These are phyloP conservation scores for Noctua comes DNA, from an alignment of 2,888 invertebrate genomes.

Conservation along the genomic window DNA sequence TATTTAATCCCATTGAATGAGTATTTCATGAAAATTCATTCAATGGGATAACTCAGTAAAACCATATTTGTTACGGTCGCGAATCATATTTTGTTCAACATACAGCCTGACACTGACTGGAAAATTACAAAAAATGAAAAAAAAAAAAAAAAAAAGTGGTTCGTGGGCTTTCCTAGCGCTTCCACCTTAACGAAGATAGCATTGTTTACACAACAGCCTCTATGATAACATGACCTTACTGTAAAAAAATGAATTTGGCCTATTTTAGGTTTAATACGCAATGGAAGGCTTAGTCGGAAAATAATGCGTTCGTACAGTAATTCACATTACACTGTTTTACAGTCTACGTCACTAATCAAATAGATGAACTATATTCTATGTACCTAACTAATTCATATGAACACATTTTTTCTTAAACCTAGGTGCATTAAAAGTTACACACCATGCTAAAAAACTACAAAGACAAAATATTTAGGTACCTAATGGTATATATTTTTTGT, in stretches of 20 bases:
- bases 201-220: conserved; percentile 60
- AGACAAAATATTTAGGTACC: conserved; percentile 72
- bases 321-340: conserved; percentile 86
- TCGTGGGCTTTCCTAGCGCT: neutral
- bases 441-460: conserved; percentile 80
- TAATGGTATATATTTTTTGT: conserved; percentile 68
- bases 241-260: conserved; percentile 62
- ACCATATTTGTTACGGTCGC: neutral
- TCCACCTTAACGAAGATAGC: conserved; percentile 42
- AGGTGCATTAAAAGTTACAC: conserved; percentile 84
- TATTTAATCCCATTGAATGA: too few relatives aligned
- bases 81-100: neutral
- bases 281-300: conserved; percentile 67
- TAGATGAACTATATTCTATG: conserved; percentile 85
- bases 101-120: neutral
- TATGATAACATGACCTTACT: conserved; percentile 43
- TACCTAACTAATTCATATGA: conserved; percentile 89
- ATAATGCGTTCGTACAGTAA: conserved; percentile 67
- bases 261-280: conserved; percentile 63
- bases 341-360: conserved; percentile 83
- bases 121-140: neutral
- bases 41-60: neutral
- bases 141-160: neutral
- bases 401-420: conserved; percentile 89
- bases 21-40: too few relatives aligned